Conservation (phyloP, 2,797 vertebrate species). For the Coregonus suidteri region DNA sequence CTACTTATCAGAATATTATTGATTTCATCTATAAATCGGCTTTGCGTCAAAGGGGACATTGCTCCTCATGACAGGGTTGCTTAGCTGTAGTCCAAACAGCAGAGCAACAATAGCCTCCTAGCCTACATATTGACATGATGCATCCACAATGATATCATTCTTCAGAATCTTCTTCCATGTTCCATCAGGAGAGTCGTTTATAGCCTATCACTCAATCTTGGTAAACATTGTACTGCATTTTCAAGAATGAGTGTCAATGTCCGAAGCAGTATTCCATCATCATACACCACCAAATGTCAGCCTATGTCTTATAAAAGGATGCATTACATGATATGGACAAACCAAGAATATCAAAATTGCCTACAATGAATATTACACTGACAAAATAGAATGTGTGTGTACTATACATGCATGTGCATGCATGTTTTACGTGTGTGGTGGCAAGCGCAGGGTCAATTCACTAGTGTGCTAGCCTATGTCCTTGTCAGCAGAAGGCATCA, state of each 20-base stretch:
- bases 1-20: no score
- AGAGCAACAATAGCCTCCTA: neutral
- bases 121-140: neutral
- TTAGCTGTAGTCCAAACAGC: neutral
- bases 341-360: neutral
- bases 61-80: neutral
- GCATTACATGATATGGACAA: neutral
- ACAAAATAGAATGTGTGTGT: neutral
- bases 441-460: conserved; percentile 3
- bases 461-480: conserved; percentile 28
- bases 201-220: no score
- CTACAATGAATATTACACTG: neutral
- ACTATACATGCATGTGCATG: neutral
- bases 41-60: neutral
- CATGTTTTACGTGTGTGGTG: neutral
- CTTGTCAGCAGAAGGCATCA: conserved; percentile 55
- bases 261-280: neutral
- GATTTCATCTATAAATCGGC: no score
- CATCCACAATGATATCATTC: neutral
- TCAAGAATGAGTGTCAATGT: no score
- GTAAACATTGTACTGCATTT: no score
- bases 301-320: neutral
- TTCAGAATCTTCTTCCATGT: neutral
- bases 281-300: neutral
- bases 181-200: no score